Base-by-base conservation (phyloP, 2,797 vertebrate species). In the Miichthys miiuy region DNA sequence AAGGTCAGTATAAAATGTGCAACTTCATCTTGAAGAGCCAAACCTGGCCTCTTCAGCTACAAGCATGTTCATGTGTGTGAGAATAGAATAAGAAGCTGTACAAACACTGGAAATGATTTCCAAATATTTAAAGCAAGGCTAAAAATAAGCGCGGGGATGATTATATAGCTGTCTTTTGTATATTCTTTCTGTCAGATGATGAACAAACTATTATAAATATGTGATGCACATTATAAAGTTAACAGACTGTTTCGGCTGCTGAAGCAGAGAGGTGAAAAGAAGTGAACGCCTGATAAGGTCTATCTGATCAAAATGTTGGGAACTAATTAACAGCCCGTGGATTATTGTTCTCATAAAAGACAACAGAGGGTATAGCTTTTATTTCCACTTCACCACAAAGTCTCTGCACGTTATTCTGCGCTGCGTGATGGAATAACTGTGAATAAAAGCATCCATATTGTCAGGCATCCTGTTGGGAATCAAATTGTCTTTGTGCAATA, bases 281-380 rank as follows among this genome's bases (percentile, higher is more conserved):
- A 21, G 67, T n/a, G 6, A 12, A 34, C 0, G 21, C 16, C 21
- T 44, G 44, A 51, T 25, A 8, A 54, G 11, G 20, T 56, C 52
- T 2, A 16, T 61, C 54, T n/a, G 34, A 63, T 72, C 12, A 38
- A 11, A 72, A 41, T 61, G 27, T 52, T 14, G 5, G 30, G 23
- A 50, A 57, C 61, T 46, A 50, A 78, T 62, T 75, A 77, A 8
- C 12, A 21, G 48, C 0, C 1, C 42, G 44, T 46, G 25, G 46
- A 60, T 47, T 73, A 48, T 44, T 65, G 52, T 55, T 16, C 14
- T 44, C 3, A 56, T 71, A 42, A 55, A 47, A 66, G 30, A 58
- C 30, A 27, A 68, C 47, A 41, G 34, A 52, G 51, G 20, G 30
- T 20, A 2, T 7, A 13, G 17, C 23, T 70, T 58, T 69, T 6